Base-by-base conservation (phyloP, 2,113 vertebrate species). In the Nettapus auritus region DNA sequence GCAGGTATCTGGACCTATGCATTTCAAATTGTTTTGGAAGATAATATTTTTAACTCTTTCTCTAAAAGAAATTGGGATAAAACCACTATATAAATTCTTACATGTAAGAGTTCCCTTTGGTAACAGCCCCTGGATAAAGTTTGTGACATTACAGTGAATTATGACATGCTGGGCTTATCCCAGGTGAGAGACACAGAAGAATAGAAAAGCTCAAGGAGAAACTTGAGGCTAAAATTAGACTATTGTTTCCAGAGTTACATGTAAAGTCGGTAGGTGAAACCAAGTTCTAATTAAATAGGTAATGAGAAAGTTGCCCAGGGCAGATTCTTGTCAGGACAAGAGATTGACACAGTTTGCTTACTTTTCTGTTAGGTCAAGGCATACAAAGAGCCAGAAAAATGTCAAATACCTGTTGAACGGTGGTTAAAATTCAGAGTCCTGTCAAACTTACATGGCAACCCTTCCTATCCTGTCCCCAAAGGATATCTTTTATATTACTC, bases 1-100 rank as follows among this genome's bases (percentile, higher is more conserved):
- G 6, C 0, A 0, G 9, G 11, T 36, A 9, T 31, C n/a, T 3
- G 3, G 48, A 86, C 9, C 10, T 33, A 8, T 50, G 28, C 2
- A 3, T 64, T 87, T 84, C 5, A 46, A 31, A 73, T 81, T 59
- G 4, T 9, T 86, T 77, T 36, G n/a, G 4, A 73, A 23, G 8
- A 28, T 21, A 64, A 5, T 40, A n/a, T 50, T 69, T 86, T 63
- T 34, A 59, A 26, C 55, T 83, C 1, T 83, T 86, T 56, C 28
- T 42, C 26, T 6, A n/a, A 52, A 28, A 70, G 36, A 56, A 56
- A 38, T 4, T 1, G 10, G 31, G 33, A 14, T 25, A 66, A 38
- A 4, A 16, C 6, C 8, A 17, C 13, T 13, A 11, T 1, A 70
- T 29, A 66, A 59, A 50, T 50, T 50, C 50, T 50, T 50, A 50